Evolutionary conservation across 2,888 invertebrate species (phyloP).

Genomic region (Melieria crassipennis): DNA sequence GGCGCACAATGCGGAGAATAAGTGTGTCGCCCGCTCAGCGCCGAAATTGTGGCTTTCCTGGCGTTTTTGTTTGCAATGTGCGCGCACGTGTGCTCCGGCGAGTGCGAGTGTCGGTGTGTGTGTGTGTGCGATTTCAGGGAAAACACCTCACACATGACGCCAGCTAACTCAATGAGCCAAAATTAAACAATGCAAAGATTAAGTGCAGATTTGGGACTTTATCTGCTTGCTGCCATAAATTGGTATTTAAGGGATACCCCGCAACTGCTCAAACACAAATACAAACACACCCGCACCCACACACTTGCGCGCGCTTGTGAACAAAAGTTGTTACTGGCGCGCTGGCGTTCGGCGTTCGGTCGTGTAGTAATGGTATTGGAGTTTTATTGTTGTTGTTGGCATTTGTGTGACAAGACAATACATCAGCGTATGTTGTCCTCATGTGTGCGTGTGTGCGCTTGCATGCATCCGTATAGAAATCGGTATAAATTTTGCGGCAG

Average conservation of each 20-base stretch:
- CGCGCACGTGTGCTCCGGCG: not conserved
- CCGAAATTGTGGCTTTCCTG: slow-evolving; percentile 40
- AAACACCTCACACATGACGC: not conserved
- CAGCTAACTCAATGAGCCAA: slow-evolving; percentile 60
- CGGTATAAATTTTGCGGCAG: not conserved
- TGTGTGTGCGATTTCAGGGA: not conserved
- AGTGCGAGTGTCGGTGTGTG: not conserved
- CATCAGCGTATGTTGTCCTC: slow-evolving; percentile 16
- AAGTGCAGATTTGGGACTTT: slow-evolving; percentile 65
- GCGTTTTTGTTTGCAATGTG: not conserved
- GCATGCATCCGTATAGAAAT: not conserved
- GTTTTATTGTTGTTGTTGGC: slow-evolving; percentile 38
- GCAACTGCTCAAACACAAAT: slow-evolving; percentile 38
- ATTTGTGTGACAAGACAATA: slow-evolving; percentile 37
- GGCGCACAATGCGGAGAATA: too few species aligned
- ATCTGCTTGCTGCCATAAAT: slow-evolving; percentile 64
- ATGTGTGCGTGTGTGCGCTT: slow-evolving; percentile 6
- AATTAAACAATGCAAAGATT: slow-evolving; percentile 66
- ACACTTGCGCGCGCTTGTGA: not conserved
- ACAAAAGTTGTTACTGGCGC: slow-evolving; percentile 41
- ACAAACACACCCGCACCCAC: slow-evolving; percentile 1
- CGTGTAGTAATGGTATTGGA: slow-evolving; percentile 43
- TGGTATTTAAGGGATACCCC: slow-evolving; percentile 64
- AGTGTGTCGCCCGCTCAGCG: slow-evolving; percentile 24
- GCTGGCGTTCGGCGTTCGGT: not conserved